Evolutionary conservation across 1,140 invertebrate genomes (phyloP).

Genomic region (Pseudomyrmex flavicornis): DNA sequence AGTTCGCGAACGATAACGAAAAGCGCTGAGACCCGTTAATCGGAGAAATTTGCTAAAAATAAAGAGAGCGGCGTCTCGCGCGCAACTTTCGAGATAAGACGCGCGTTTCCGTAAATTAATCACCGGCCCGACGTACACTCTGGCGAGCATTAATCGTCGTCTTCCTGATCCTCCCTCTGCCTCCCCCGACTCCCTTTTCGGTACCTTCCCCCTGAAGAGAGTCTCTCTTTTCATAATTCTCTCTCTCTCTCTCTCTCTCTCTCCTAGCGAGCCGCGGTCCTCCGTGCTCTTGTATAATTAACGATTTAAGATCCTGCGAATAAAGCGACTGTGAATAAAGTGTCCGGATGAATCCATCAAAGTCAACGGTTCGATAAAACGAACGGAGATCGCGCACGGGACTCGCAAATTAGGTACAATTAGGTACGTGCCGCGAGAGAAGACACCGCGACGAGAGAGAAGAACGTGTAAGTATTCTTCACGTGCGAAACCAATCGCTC

Average conservation of each 20-base stretch:
- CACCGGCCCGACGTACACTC: slow-evolving; percentile 47
- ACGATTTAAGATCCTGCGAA: slow-evolving; percentile 54
- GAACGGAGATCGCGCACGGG: slow-evolving; percentile 21
- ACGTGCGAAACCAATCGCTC: slow-evolving; percentile 30
- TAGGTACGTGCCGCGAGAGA: slow-evolving; percentile 23
- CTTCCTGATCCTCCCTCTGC: slow-evolving; percentile 26
- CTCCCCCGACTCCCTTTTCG: too few species aligned
- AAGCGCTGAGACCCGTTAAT: slow-evolving; percentile 72
- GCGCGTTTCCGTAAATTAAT: slow-evolving; percentile 71
- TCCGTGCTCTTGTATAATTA: slow-evolving; percentile 48
- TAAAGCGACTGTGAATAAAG: slow-evolving; percentile 57
- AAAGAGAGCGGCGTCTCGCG: slow-evolving; percentile 34
- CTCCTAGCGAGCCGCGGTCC: slow-evolving; percentile 26
- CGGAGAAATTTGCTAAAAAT: slow-evolving; percentile 66
- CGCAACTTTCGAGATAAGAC: slow-evolving; percentile 67
- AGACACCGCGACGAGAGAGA: not conserved
- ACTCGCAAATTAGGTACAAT: slow-evolving; percentile 51
- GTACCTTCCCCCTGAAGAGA: not conserved
- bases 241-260: not conserved
- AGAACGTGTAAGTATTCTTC: slow-evolving; percentile 1
- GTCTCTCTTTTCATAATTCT: slow-evolving; percentile 44
- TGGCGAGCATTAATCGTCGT: slow-evolving; percentile 65
- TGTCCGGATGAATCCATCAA: slow-evolving; percentile 59
- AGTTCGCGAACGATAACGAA: slow-evolving; percentile 61
- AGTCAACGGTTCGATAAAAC: slow-evolving; percentile 59